Evolutionary conservation across 2,888 invertebrate species (phyloP), one percentile per base, ranked within the genome.

Genomic region (Chelonus formosanus): DNA sequence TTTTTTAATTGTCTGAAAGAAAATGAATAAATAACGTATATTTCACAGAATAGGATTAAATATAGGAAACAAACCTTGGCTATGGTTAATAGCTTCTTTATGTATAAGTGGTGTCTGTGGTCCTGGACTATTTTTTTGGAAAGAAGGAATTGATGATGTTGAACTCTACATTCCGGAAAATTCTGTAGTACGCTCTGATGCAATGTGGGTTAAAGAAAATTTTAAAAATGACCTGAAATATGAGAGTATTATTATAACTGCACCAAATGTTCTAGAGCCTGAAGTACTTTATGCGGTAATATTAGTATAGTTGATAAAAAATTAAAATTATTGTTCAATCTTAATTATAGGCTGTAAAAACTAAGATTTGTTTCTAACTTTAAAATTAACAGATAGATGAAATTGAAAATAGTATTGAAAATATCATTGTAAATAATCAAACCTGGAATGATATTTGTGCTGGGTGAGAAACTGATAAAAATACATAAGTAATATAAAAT

Each of bases 371-470:
- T 31, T 35, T 7, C 48, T 20, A 20, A 20, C 20, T 20, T 20
- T 20, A 1, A 1, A 20, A 20, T 20, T 20, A 20, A 43, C 72
- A 83, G 83, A 80, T 83, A 57, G 70, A 64, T 48, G 77, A 80
- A 47, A 75, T 83, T 57, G 81, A 83, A 43, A 71, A 67, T 10
- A 69, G 70, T 10, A 74, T 83, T 50, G 77, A 77, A 61, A 71
- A 63, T 10, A 79, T 81, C 54, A 70, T 71, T 20, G 76, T 78
- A 31, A 73, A 78, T 31, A 80, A 81, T 64, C 71, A 75, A 34
- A 76, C 79, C 5, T 84, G 84, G 84, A 71, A 75, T 32, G 82
- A 84, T 65, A 77, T 84, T 4, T 84, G 84, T 55, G 83, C 82
- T n/a, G 79, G 83, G 84, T 84, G 73, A 78, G 73, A 59, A 47